Percentiles rank a stretch among this genome's conserved stretches.
Evolutionary conservation across 2,888 invertebrate genomes (phyloP).

Genomic region (Nomada ferruginata): DNA sequence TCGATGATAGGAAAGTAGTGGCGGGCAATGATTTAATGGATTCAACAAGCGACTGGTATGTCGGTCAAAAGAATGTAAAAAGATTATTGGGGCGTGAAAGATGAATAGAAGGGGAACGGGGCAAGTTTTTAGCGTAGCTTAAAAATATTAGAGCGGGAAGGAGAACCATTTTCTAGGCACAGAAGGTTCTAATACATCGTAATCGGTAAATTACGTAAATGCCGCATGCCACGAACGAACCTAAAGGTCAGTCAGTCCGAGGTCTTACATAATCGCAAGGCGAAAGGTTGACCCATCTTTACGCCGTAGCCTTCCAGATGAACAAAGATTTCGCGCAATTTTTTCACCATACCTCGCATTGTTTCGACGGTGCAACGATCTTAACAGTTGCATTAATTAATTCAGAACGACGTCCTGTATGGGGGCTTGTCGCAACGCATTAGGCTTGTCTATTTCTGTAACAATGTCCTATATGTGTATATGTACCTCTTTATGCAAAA

Average conservation of each 20-base stretch:
- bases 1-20: neutral
- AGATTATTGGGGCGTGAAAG: constrained; percentile 3
- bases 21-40: neutral
- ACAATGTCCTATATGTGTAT: neutral
- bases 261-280: constrained; percentile 82
- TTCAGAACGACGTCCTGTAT: constrained; percentile 30
- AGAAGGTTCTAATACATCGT: constrained; percentile 74
- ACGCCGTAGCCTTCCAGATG: constrained; percentile 74
- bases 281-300: constrained; percentile 82
- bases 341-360: constrained; percentile 64
- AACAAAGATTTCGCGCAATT: constrained; percentile 73
- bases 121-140: constrained; percentile 34
- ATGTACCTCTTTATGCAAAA: neutral
- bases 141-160: constrained; percentile 71
- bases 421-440: neutral
- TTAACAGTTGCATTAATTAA: constrained; percentile 55
- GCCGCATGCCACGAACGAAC: constrained; percentile 81
- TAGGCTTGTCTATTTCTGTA: neutral
- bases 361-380: constrained; percentile 23
- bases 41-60: constrained; percentile 20
- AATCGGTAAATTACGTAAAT: constrained; percentile 80
- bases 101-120: constrained; percentile 10
- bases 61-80: constrained; percentile 20
- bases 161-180: constrained; percentile 68
- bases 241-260: constrained; percentile 81